Evolutionary conservation across 2,113 vertebrate genomes (phyloP), one percentile per base, ranked within the genome.

Genomic region (Telmatochromis sp.): DNA sequence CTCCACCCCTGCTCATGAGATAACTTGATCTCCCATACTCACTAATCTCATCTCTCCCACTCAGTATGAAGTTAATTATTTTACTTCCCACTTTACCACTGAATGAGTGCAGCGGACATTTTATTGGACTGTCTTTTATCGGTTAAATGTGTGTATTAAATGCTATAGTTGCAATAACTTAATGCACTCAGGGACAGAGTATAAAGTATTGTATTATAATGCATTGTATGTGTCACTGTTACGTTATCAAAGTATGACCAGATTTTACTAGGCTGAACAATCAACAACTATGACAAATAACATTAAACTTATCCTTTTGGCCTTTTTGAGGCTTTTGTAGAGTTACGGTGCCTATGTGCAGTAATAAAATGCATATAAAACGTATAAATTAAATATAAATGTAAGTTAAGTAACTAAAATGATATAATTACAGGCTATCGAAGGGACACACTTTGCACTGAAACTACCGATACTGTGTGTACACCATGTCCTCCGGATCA

Each of bases 401-500:
- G 9, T 37, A 50, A 14, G n/a, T 68, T 68, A 11, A 83, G 51
- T 54, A 88, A 31, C 40, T 57, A 57, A 23, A 26, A 51, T 31
- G 1, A 33, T 91, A 3, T 84, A 23, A 13, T 37, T 23, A 58
- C 90, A 97, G 96, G 96, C 42, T 28, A 78, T 1, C 86, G 73
- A 4, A 2, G n/a, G 57, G 4, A 0, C 6, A 2, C 1, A 0
- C 0, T 6, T 1, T 97, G 96, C 87, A 58, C 80, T 12, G 4
- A 5, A 17, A 51, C 4, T 3, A 17, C 2, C 1, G 94, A 96
- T 8, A 95, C 75, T 2, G 73, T 31, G 14, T 97, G 96, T 91
- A 57, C 78, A 40, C 17, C 3, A 4, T 97, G 96, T 78, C 26
- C 73, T 51, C 4, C 73, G 7, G 13, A 3, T 1, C 1, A 5